Evolutionary conservation across 2,888 invertebrate species (phyloP).

Genomic region (Sturmia bella): DNA sequence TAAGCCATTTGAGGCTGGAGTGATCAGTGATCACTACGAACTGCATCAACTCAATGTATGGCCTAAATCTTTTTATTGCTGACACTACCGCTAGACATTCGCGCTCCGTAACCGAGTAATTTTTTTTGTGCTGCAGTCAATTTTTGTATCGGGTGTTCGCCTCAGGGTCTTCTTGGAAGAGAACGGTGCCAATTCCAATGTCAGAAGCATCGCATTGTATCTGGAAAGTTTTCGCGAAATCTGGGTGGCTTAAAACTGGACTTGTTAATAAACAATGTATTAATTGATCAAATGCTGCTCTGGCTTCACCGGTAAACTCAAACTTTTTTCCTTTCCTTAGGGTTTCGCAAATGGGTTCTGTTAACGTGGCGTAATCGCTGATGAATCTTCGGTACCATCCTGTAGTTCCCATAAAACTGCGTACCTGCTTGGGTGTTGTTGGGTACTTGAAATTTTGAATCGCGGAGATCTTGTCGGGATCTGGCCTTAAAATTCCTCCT

Average conservation of each 20-base stretch:
- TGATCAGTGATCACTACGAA: no score
- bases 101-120: neutral
- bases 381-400: no score
- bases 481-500: neutral
- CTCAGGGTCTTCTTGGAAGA: neutral
- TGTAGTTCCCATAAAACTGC: no score
- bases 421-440: no score
- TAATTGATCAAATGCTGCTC: neutral
- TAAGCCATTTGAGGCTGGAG: no score
- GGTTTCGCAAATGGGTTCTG: neutral
- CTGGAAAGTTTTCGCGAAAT: neutral
- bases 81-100: no score
- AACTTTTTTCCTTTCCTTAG: neutral
- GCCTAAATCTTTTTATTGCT: no score
- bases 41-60: no score
- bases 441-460: neutral
- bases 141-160: no score
- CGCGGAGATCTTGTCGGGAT: neutral
- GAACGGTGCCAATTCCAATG: neutral
- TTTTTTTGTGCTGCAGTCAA: neutral
- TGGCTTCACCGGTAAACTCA: neutral
- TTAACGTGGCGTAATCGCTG: no score
- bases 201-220: slow-evolving; percentile 1
- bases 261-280: neutral
- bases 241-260: neutral